Evolutionary conservation across 2,888 invertebrate species (phyloP).

Genomic region (Lissonota sp.): DNA sequence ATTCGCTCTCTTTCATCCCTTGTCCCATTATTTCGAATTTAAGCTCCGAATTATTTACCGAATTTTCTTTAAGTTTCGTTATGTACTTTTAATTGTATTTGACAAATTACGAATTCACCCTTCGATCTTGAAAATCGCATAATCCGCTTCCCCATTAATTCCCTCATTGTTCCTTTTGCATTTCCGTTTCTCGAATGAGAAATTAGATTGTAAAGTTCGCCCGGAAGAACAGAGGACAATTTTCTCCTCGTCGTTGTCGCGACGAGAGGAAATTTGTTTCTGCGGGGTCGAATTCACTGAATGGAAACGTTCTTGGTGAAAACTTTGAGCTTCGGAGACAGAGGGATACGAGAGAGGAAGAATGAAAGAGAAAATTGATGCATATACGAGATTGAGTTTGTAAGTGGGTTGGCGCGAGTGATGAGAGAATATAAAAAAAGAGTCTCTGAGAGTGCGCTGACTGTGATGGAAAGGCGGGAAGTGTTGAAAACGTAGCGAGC

Average conservation of each 20-base stretch:
- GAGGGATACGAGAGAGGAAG: slow-evolving; percentile 5
- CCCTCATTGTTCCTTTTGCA: not conserved
- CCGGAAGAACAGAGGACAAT: slow-evolving; percentile 15
- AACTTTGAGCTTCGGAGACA: slow-evolving; percentile 11
- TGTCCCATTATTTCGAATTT: too few relatives aligned
- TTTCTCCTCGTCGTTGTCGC: slow-evolving; percentile 16
- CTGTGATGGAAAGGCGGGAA: slow-evolving; percentile 68
- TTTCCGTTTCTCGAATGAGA: slow-evolving; percentile 9
- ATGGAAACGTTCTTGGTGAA: slow-evolving; percentile 1
- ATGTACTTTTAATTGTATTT: not conserved
- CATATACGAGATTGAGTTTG: slow-evolving; percentile 8
- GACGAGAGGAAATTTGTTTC: slow-evolving; percentile 32
- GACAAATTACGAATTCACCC: not conserved
- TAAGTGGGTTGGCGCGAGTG: slow-evolving; percentile 43
- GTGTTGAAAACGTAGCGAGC: slow-evolving; percentile 65
- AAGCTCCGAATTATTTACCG: too few relatives aligned
- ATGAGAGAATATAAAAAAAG: slow-evolving; percentile 27
- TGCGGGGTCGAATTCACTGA: slow-evolving; percentile 7
- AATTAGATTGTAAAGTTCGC: slow-evolving; percentile 28
- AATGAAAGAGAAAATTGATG: not conserved
- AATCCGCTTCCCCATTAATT: not conserved
- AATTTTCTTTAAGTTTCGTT: too few relatives aligned
- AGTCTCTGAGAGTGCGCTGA: slow-evolving; percentile 59
- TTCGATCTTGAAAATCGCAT: not conserved
- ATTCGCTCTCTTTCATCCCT: not conserved